Evolutionary conservation across 2,113 vertebrate species (phyloP), one percentile per base, ranked within the genome.

Genomic region (Ranitomeya variabilis): DNA sequence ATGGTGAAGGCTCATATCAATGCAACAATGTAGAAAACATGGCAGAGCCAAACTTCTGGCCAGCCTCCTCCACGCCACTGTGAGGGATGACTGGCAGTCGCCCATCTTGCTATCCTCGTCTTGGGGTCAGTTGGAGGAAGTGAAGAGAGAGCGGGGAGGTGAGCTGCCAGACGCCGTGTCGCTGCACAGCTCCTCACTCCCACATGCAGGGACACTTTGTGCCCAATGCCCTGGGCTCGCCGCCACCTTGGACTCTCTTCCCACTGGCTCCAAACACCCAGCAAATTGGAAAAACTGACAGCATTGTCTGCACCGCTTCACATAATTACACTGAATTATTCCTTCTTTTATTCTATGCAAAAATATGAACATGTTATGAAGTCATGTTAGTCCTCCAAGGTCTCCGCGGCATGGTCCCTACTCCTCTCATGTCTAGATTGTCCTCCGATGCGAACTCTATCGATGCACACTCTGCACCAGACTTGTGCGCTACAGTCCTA

Each of bases 211-310:
- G 89, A 78, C 86, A 91, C 91, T 66, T 12, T 26, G 91, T 87
- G 92, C 91, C 90, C 92, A 91, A 80, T 0, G 66, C 69, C 74
- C 87, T 88, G 82, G 87, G 81, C 89, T 80, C 91, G 89, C 55
- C 90, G 90, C 86, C 89, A 26, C 87, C 88, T 14, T 91, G 92
- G 90, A 90, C 91, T 91, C 90, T 92, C 90, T 91, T 92, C 90
- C 51, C 86, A 88, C 90, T 91, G 92, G 91, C 84, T 93, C 92
- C 89, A 80, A 87, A 93, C 91, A 90, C 91, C 91, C 92, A 92
- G 90, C 91, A 92, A 94, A 93, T 89, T 91, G 90, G 91, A 93
- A 93, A 94, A 94, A 91, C 90, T 94, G 93, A 93, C 92, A 94
- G 92, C 91, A 93, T 69, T 92, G 92, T 92, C 92, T 94, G 91